Base-by-base conservation (phyloP, 2,113 vertebrate genomes). In the Tychaedon coryphoeus region DNA sequence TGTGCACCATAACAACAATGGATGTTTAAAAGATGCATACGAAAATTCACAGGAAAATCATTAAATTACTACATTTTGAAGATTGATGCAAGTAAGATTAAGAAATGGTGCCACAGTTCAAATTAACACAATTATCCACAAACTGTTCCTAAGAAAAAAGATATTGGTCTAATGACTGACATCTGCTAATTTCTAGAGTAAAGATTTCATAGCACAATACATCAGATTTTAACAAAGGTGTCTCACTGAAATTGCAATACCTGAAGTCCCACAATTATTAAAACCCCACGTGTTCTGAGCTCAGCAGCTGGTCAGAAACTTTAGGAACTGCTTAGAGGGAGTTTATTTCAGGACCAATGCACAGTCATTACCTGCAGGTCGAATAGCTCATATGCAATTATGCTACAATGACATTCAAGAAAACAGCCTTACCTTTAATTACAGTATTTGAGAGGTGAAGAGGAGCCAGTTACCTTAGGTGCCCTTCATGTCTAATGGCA, bases 351-450 rank as follows among this genome's bases (percentile, higher is more conserved):
- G 34, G 42, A 18, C 19, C 42, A 73, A 38, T 24, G 12, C 43
- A 70, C 28, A 74, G 26, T 77, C 64, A 36, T 50, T 64, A 71
- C 56, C 51, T 58, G 17, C 12, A 56, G 43, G 34, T 11, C 66
- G 51, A 90, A 76, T 29, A 86, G 31, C 25, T 76, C 28, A 40
- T 40, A 62, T 1, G 6, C 34, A 79, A 58, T 87, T 76, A 88
- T 54, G 29, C 48, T 54, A 79, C 42, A 73, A n/a, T 11, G 29
- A 40, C 56, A 70, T 83, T 88, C 88, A 92, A 79, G 67, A 73
- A 92, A 92, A 88, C 38, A 80, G 75, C 22, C 90, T 96, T 97
- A 96, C 90, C 95, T 96, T 92, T 88, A 73, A 47, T 76, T 70
- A 83, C 6, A 28, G 31, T 58, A 58, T 85, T 61, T 79, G 42